Evolutionary conservation across 2,113 vertebrate genomes (phyloP), one percentile per base, ranked within the genome.

Genomic region (Notothenia coriiceps): DNA sequence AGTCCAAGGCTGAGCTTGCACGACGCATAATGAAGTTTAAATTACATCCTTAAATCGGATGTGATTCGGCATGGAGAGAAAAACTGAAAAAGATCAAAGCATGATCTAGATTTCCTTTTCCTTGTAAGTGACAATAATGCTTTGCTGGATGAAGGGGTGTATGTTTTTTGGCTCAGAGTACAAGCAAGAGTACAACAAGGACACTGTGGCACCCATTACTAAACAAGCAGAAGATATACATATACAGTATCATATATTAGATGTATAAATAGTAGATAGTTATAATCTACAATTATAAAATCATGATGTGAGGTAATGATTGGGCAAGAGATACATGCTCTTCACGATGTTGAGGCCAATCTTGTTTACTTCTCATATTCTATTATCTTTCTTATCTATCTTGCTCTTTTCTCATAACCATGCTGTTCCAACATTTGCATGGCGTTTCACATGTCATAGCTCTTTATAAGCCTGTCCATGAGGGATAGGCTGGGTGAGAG

Each of bases 81-180:
- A 79, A 80, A 70, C 70, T 72, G 76, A 74, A 91, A 91, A 91
- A 91, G 90, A 93, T 94, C 86, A 94, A 94, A 94, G 87, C 79
- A 79, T 83, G 79, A 94, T 93, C 88, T 81, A 88, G 82, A 93
- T 92, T 89, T 70, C 67, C 79, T 86, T 40, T 86, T n/a, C 29
- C 80, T 83, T 74, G 43, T 77, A 85, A 90, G 77, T 87, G 87
- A 90, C 79, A 85, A 80, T 85, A 83, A 80, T 86, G 62, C 88
- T 80, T 72, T n/a, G 9, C 60, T 55, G 79, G 57, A 86, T 83
- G 60, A 87, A 79, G 65, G 44, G 20, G 20, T 46, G 43, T 46
- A 75, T 54, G 55, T 60, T 65, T 86, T 85, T 76, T 62, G 70
- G 77, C 55, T 67, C 33, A 52, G 51, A 74, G 56, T 43, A 70